Evolutionary conservation across 2,113 vertebrate genomes (phyloP).

Genomic region (Dromiciops gliroides): DNA sequence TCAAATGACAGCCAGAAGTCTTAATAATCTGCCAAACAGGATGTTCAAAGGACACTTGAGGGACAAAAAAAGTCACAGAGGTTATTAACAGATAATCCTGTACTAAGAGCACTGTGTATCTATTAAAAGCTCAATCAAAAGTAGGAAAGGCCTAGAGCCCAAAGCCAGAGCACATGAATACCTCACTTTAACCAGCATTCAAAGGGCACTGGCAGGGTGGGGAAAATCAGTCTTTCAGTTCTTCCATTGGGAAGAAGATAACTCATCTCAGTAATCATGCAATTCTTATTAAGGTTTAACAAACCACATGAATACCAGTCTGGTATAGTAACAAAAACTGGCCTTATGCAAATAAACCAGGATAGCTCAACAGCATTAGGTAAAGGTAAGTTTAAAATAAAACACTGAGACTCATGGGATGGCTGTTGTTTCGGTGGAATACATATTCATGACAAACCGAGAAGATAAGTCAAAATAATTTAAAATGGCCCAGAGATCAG

Average conservation of each 20-base stretch:
- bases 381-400: not conserved
- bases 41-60: constrained; percentile 68
- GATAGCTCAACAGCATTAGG: constrained; percentile 15
- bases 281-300: constrained; percentile 35
- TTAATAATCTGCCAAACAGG: constrained; percentile 73
- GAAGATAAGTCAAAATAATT: not conserved
- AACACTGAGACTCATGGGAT: not conserved
- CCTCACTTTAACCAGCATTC: constrained; percentile 37
- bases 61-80: constrained; percentile 36
- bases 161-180: constrained; percentile 37
- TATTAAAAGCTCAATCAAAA: constrained; percentile 66
- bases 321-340: constrained; percentile 48
- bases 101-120: constrained; percentile 34
- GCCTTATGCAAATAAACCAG: constrained; percentile 4
- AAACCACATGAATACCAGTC: constrained; percentile 50
- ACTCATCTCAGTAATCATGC: not conserved
- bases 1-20: constrained; percentile 74
- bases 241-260: not conserved
- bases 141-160: constrained; percentile 31
- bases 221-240: constrained; percentile 38
- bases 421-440: not conserved
- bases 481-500: not conserved
- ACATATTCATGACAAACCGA: not conserved
- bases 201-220: not conserved
- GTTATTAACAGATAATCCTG: constrained; percentile 67